Evolutionary conservation across 2,888 invertebrate species (phyloP), one percentile per base, ranked within the genome.

Genomic region (Sisyra nigra): DNA sequence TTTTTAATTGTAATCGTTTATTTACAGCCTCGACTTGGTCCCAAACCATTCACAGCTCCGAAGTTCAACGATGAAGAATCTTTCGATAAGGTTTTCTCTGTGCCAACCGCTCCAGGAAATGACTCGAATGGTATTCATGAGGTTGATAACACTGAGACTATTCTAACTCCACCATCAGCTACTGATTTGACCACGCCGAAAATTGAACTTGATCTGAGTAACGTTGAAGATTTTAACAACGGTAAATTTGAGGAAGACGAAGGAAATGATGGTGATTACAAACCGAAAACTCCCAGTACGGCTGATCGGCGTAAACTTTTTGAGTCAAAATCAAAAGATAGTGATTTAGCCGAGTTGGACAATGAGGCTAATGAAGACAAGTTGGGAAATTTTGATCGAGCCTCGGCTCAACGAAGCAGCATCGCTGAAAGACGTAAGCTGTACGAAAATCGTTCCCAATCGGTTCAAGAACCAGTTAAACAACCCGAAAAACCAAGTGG

Each of bases 41-140:
- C 87, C 32, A 87, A 86, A 59, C 86, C 86, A 18, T 87, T 87
- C 60, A 83, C 85, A 7, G 80, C 84, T 34, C 78, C 82, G 29
- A 71, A 80, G 3, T 69, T 74, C 46, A 75, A 68, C 52, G 81
- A 80, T 44, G 79, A 81, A 52, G 81, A 84, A 54, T 79, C 77
- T 0, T 84, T 85, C 54, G 83, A 83, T 57, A 82, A 83, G 57
- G 82, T 85, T 17, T 85, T 86, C 59, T 79, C 80, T 0, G 86
- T 85, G 6, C 85, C 86, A 0, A 67, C 76, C 2, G 83, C 76
- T 1, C 84, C 84, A 0, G 75, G 70, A 41, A 2, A 45, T 40
- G 38, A 63, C 14, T 55, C 62, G 1, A 67, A 66, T 42, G 55
- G 54, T 14, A 47, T 50, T 13, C 50, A 55, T 19, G 57, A 57